Percentiles rank a stretch among this genome's conserved stretches.
Conservation (phyloP, 2,888 invertebrate species). For the Nysson spinosus region DNA sequence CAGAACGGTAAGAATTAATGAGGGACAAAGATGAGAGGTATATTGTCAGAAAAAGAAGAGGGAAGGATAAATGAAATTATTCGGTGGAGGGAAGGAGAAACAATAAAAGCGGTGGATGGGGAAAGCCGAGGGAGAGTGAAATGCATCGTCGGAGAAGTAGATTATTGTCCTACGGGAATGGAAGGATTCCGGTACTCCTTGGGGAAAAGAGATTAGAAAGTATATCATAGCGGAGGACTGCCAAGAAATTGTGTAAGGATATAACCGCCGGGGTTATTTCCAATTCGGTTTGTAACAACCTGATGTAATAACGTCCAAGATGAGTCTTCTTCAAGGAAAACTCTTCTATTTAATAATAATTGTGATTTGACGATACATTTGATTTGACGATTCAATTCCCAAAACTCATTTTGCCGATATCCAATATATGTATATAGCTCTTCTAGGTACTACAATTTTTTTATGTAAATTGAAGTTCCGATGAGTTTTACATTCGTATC, state of each 20-base stretch:
- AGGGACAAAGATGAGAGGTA: too few relatives aligned
- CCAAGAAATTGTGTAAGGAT: slow-evolving; percentile 16
- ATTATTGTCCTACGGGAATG: slow-evolving; percentile 36
- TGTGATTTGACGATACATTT: too few relatives aligned
- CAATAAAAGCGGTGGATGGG: slow-evolving; percentile 1
- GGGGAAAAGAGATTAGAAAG: slow-evolving; percentile 49
- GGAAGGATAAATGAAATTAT: not conserved
- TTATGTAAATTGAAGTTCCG: not conserved
- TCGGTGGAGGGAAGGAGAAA: not conserved
- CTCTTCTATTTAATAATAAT: too few relatives aligned
- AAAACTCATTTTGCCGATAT: too few relatives aligned
- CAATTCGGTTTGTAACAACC: slow-evolving; percentile 34
- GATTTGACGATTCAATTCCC: too few relatives aligned
- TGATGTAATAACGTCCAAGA: slow-evolving; percentile 26
- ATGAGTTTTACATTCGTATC: not conserved
- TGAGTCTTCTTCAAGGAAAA: not conserved
- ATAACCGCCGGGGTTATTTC: slow-evolving; percentile 32
- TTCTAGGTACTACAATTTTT: too few relatives aligned
- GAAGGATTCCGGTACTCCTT: slow-evolving; percentile 22
- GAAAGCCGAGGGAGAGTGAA: slow-evolving; percentile 20
- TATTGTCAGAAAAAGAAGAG: not conserved
- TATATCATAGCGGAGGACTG: slow-evolving; percentile 44
- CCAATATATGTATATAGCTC: too few relatives aligned
- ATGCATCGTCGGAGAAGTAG: slow-evolving; percentile 40
- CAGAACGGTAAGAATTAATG: too few relatives aligned